Base-by-base conservation (phyloP, 2,888 invertebrate genomes). In the Neocrepidodera transversa region DNA sequence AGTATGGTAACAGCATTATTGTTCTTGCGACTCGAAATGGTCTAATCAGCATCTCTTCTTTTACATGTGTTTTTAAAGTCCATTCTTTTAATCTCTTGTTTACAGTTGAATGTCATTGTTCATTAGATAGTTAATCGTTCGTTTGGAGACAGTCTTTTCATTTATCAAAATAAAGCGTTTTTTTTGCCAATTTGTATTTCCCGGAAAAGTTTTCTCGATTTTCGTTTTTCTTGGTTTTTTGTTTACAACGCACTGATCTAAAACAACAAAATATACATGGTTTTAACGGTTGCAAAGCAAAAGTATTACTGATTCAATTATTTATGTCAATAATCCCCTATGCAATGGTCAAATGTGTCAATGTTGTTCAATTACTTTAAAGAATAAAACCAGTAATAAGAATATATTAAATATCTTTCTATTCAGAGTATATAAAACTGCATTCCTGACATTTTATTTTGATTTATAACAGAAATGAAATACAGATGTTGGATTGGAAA, bases 141-240 rank as follows among this genome's bases (percentile, higher is more conserved):
- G 30, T 30, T 30, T 30, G 30, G 8, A 30, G 30, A 30, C 30
- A 11, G 11, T 2, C 35, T 35, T 35, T 35, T 14, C 30, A 35
- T 35, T 35, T 35, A 35, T 35, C 35, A 35, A 35, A 35, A 35
- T 35, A 35, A 35, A 35, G 35, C 35, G 13, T 35, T 35, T 35
- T 13, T n/a, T 35, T 35, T 13, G 13, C 35, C 8, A 35, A 35
- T 35, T 13, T 8, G 13, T 13, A 5, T 35, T 35, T 1, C 14
- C 2, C 13, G 2, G 35, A 14, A 7, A 35, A 11, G 1, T 11
- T 13, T 35, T 35, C 11, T 13, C 13, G 13, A 35, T 35, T 35
- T 13, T 35, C 35, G 11, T 35, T 35, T 28, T 4, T 35, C 8
- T 35, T 13, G 7, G 35, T 7, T 35, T 35, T 35, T 35, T 35